phyloP scores from a whole-genome alignment of 1,140 invertebrate genomes.

The Zaprionus tsacasi region DNA sequence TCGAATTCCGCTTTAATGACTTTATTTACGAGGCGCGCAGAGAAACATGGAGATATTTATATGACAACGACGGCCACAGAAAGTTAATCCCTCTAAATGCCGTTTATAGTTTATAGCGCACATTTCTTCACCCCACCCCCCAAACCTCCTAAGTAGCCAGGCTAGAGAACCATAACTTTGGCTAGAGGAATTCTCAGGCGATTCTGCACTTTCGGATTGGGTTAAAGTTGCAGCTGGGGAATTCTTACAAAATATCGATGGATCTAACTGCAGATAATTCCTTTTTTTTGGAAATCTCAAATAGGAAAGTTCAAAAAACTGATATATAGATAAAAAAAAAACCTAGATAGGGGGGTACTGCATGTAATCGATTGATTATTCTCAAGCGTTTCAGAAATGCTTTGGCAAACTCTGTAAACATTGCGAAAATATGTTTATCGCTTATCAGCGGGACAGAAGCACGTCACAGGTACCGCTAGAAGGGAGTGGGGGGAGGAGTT shows the following conservation, averaged over 20 bases:
- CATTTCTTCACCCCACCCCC: conserved; percentile 28
- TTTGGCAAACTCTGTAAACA: conserved; percentile 13
- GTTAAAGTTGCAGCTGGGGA: neutral
- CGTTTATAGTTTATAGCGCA: conserved; percentile 78
- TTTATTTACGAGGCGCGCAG: conserved; percentile 75
- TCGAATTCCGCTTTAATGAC: conserved; percentile 72
- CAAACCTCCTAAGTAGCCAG: conserved; percentile 6
- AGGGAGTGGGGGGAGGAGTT: neutral
- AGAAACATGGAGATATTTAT: conserved; percentile 59
- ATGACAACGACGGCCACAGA: conserved; percentile 73
- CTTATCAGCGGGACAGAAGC: conserved; percentile 26
- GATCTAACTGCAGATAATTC: no score
- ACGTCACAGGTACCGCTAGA: conserved; percentile 32
- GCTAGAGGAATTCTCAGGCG: neutral
- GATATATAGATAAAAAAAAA: neutral
- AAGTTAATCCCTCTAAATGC: conserved; percentile 81
- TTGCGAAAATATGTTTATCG: conserved; percentile 35
- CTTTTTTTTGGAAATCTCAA: no score
- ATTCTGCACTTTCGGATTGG: neutral
- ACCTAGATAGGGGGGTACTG: neutral
- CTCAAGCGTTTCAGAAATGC: neutral
- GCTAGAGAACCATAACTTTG: neutral
- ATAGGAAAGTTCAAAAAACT: no score
- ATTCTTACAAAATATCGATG: neutral
- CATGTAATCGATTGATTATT: conserved; percentile 9